Conservation (phyloP, 2,888 invertebrate species). For the Tiliacea aurago region DNA sequence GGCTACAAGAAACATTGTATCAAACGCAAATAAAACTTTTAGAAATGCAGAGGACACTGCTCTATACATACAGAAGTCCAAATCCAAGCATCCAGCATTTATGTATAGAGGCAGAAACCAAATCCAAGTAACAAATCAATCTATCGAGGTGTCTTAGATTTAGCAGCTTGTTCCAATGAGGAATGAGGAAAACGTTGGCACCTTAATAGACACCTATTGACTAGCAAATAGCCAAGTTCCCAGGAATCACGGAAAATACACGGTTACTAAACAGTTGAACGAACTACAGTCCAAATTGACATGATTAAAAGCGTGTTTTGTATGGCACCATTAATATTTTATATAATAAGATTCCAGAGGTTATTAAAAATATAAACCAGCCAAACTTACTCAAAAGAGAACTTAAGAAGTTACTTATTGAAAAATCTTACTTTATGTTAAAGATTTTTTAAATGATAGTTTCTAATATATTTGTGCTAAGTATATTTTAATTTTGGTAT, state of each 20-base stretch:
- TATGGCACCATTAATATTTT: no score
- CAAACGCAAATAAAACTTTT: conserved; percentile 5
- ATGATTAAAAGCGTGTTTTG: conserved; percentile 3
- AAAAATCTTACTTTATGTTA: no score
- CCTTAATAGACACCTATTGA: conserved; percentile 35
- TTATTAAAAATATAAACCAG: no score
- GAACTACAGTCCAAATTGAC: conserved; percentile 39
- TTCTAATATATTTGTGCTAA: no score
- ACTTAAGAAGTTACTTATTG: no score
- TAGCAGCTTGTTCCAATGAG: conserved; percentile 34
- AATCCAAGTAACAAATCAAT: conserved; percentile 46
- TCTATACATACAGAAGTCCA: not conserved
- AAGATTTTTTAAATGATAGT: no score
- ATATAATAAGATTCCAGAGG: no score
- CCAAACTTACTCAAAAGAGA: no score
- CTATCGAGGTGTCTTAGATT: conserved; percentile 30
- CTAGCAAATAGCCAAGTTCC: conserved; percentile 52
- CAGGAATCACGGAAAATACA: conserved; percentile 55
- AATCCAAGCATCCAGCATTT: not conserved
- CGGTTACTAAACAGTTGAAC: conserved; percentile 47
- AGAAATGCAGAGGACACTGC: no score
- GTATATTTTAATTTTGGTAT: no score
- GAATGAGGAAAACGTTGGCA: conserved; percentile 50
- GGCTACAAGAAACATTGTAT: not conserved
- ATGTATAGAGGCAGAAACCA: not conserved